Evolutionary conservation across 2,113 vertebrate species (phyloP).

Genomic region (Melanerpes aurifrons): DNA sequence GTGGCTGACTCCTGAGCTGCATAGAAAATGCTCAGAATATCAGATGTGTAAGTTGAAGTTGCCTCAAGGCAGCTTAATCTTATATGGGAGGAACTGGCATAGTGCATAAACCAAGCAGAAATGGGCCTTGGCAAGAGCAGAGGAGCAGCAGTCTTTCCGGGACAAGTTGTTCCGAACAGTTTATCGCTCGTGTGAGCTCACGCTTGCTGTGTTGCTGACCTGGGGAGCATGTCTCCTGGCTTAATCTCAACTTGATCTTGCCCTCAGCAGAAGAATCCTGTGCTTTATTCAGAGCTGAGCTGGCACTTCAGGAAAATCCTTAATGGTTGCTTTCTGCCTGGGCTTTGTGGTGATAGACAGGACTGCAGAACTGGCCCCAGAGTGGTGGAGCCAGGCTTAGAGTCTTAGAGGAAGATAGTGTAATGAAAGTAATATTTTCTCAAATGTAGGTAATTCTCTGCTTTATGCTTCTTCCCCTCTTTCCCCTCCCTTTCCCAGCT

Average conservation of each 20-base stretch:
- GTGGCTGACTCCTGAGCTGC: background rate
- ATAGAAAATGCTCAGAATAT: conserved; percentile 29
- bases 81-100: conserved; percentile 26
- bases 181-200: conserved; percentile 20
- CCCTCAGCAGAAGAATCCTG: background rate
- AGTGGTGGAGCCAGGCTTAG: background rate
- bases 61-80: conserved; percentile 53
- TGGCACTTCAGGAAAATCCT: background rate
- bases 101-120: conserved; percentile 64
- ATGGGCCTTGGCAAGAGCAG: conserved; percentile 32
- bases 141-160: conserved; percentile 11
- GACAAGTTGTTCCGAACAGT: conserved; percentile 46
- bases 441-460: background rate
- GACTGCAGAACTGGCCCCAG: rapidly evolving
- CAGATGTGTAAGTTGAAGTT: conserved; percentile 13
- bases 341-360: background rate
- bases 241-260: background rate
- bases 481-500: rapidly evolving
- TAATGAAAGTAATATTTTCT: background rate
- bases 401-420: background rate
- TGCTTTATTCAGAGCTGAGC: background rate
- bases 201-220: background rate
- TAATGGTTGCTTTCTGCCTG: background rate
- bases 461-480: background rate
- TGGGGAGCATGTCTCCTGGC: background rate